Percentiles rank a stretch among this genome's conserved stretches.
phyloP scores from a whole-genome alignment of 2,888 invertebrate genomes.

The Polymixis lichenea region DNA sequence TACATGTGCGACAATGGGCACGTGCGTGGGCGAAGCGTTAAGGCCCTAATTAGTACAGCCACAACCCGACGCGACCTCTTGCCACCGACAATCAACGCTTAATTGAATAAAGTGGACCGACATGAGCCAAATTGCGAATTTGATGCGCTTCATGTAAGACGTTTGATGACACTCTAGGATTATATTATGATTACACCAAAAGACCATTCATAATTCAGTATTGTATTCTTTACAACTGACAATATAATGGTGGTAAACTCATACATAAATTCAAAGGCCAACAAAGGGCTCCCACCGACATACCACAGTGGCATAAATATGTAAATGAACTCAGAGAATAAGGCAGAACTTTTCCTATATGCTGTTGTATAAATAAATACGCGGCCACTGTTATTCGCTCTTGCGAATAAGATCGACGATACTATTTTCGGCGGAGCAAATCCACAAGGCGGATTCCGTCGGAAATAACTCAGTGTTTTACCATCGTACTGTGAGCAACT shows the following conservation, averaged over 20 bases:
- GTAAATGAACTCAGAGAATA: constrained; percentile 76
- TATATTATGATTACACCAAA: constrained; percentile 43
- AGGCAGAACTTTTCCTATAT: constrained; percentile 76
- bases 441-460: constrained; percentile 87
- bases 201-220: constrained; percentile 35
- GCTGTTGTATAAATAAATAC: constrained; percentile 82
- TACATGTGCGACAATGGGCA: constrained; percentile 74
- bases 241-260: constrained; percentile 30
- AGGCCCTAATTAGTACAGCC: constrained; percentile 85
- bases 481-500: constrained; percentile 77
- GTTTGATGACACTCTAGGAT: constrained; percentile 49
- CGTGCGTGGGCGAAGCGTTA: constrained; percentile 85
- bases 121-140: constrained; percentile 80
- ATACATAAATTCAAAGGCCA: constrained; percentile 47
- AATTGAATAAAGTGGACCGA: constrained; percentile 88
- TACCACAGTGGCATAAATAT: constrained; percentile 66
- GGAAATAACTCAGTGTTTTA: constrained; percentile 86
- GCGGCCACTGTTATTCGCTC: constrained; percentile 80
- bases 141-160: constrained; percentile 70
- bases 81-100: constrained; percentile 85
- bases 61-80: constrained; percentile 88
- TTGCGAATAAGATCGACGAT: constrained; percentile 87
- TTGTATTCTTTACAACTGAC: constrained; percentile 24
- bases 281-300: constrained; percentile 53
- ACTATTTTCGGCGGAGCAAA: constrained; percentile 87